Conservation (phyloP, 2,888 invertebrate genomes). For the Dromius quadrimaculatus region DNA sequence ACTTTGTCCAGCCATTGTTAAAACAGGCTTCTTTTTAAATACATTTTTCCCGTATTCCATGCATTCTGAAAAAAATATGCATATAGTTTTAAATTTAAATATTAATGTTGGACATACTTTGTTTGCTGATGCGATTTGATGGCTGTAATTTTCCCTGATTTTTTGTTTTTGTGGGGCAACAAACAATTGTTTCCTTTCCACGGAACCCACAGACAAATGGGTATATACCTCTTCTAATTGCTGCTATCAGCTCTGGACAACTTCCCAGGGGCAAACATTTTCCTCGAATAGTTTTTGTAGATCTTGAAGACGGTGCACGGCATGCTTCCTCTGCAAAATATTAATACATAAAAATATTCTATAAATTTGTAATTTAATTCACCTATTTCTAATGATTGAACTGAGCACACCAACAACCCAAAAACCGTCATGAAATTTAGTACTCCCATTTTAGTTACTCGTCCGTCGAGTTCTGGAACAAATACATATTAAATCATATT, state of each 20-base stretch:
- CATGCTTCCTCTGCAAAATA: background rate
- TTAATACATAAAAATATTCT: background rate
- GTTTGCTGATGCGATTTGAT: background rate
- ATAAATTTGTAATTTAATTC: no score
- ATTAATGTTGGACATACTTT: background rate
- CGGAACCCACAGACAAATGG: background rate
- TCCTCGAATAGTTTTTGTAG: background rate
- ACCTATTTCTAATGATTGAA: no score
- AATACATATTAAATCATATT: no score
- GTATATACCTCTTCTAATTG: background rate
- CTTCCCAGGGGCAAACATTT: background rate
- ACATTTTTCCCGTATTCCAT: conserved; percentile 1
- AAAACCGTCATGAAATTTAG: no score
- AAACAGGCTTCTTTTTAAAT: background rate
- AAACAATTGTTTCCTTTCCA: background rate
- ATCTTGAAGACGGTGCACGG: background rate
- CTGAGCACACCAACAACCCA: no score
- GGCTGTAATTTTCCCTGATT: background rate
- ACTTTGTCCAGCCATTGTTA: background rate
- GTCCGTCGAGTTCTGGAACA: no score
- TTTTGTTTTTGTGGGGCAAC: background rate
- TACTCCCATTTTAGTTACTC: no score
- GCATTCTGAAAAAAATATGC: conserved; percentile 6
- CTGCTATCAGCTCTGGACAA: background rate
- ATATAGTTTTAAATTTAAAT: background rate